Base-by-base conservation (phyloP, 2,888 invertebrate species). In the Autographa pulchrina region DNA sequence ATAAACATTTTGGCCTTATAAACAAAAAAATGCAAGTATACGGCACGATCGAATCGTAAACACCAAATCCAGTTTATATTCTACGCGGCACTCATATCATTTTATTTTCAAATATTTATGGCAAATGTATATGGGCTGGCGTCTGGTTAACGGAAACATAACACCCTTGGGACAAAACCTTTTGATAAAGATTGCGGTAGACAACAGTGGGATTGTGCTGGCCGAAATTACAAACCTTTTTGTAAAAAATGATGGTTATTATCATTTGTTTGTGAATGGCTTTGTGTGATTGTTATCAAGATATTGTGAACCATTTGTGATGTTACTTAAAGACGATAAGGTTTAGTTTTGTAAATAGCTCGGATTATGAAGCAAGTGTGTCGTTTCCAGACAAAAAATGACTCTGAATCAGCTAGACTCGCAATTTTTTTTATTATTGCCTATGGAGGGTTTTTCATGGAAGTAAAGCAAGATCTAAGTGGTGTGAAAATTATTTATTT, bases 111-210 rank as follows among this genome's bases (percentile, higher is more conserved):
- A 65, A 73, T 68, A 68, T 74, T 65, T 74, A 69, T 75, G 69
- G 38, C 54, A 64, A 80, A 73, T 63, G 56, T 77, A 59, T 71
- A 71, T 61, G 56, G 48, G 64, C 63, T 43, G 52, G 38, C 16
- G 67, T 72, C 78, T 72, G 77, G 25, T 31, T 54, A 60, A 59
- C 56, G 65, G 72, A 78, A 82, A 72, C 69, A 88, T 75, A 82
- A 76, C 75, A 68, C 88, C 82, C 85, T 43, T 62, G 90, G 85
- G 88, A 83, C 54, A 73, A 72, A 25, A 85, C 85, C 85, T 85
- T 85, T 82, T 71, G 63, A 68, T 58, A 9, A 62, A 72, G 65
- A 69, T 66, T 72, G 68, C 43, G 70, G 65, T 20, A 65, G 62
- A 72, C 70, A 75, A 76, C 65, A 52, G 32, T 11, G 58, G 32